These are phyloP conservation scores for Napeogenes sylphis DNA, from an alignment of 2,888 invertebrate species.

Conservation along the genomic window DNA sequence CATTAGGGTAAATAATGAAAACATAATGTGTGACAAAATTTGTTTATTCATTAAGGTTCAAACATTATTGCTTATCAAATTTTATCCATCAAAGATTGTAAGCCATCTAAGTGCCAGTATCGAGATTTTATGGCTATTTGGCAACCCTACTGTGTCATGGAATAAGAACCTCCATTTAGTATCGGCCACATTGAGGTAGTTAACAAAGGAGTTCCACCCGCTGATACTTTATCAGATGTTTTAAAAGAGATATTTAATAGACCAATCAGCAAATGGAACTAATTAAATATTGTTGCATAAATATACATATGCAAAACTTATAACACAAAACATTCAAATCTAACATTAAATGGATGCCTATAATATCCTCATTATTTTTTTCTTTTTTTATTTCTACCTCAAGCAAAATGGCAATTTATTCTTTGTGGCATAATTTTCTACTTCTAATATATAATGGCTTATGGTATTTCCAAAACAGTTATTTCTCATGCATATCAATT, in stretches of 20 bases:
- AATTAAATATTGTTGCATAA: too few species aligned
- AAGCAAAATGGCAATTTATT: slow-evolving; percentile 1
- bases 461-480: not conserved
- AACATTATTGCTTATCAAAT: slow-evolving; percentile 34
- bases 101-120: slow-evolving; percentile 24
- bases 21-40: slow-evolving; percentile 30
- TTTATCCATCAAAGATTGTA: slow-evolving; percentile 25
- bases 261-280: too few species aligned
- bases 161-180: slow-evolving; percentile 22
- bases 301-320: too few species aligned
- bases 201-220: slow-evolving; percentile 11
- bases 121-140: slow-evolving; percentile 17
- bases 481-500: not conserved
- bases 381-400: not conserved
- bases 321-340: too few species aligned
- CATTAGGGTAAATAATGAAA: slow-evolving; percentile 13
- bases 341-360: too few species aligned
- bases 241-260: not conserved
- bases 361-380: too few species aligned
- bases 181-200: slow-evolving; percentile 73
- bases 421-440: not conserved
- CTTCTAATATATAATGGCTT: not conserved
- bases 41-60: slow-evolving; percentile 34
- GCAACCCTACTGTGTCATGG: slow-evolving; percentile 28
- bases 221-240: not conserved